Base-by-base conservation (phyloP, 2,797 vertebrate species). In the Schizopygopsis malacanthus region DNA sequence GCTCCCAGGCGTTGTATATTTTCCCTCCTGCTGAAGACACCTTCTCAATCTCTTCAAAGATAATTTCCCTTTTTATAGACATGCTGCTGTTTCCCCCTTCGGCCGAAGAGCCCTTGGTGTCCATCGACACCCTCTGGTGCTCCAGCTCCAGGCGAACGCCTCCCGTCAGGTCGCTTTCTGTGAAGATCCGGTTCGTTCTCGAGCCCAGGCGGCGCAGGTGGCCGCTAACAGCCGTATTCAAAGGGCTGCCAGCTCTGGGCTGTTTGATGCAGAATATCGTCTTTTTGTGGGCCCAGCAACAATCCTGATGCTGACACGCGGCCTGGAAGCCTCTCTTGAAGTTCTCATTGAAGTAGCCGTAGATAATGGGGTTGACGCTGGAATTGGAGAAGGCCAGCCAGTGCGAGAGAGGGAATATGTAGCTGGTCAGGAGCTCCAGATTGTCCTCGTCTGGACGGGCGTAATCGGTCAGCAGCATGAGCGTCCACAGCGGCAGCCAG, bases 351-450 rank as follows among this genome's bases (percentile, higher is more conserved):
- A 92, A 93, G 88, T 91, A 93, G 22, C 92, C 92, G 15, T 92
- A 93, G 70, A 93, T 90, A 65, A 93, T 90, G 75, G 92, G 92
- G 37, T 93, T 93, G 39, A 92, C 65, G 18, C 92, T 91, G 82
- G 90, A 91, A 80, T 93, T 93, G 83, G 90, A 90, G 80, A 93
- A 93, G 12, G 92, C 91, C 28, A 93, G 87, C 91, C 92, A 93
- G 52, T 92, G 92, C 1, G 92, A 91, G 41, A 92, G 89, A 56
- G 92, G 92, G 80, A 91, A 92, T 4, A 92, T 25, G 8, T 93
- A 93, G 6, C 91, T 85, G 0, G 91, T 90, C 50, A 92, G 79
- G 11, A 93, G 71, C 47, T 90, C 85, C 16, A 92, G 88, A n/a
- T 89, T 87, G 13, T 85, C 70, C 0, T 81, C 88, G 6, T 88